phyloP scores from a whole-genome alignment of 1,140 invertebrate genomes.

The Leptopilina boulardi region DNA sequence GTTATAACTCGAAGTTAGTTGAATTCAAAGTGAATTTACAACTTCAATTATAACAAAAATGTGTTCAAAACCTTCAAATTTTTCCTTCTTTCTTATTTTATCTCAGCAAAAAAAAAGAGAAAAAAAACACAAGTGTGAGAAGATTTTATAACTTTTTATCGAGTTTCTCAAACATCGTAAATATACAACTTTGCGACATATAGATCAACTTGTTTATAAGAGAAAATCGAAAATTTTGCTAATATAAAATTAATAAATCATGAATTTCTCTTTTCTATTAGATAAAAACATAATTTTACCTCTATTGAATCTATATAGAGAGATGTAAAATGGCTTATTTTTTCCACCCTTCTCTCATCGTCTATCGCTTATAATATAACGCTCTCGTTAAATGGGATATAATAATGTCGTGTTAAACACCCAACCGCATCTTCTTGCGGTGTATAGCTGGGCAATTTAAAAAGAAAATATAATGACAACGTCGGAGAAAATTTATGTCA shows the following conservation, averaged over 20 bases:
- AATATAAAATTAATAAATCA: background rate
- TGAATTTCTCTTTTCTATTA: too few species aligned
- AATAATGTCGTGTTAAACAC: slow-evolving; percentile 28
- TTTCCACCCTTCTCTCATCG: background rate
- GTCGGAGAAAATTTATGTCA: slow-evolving; percentile 1
- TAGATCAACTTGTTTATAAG: too few species aligned
- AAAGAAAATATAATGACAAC: slow-evolving; percentile 19
- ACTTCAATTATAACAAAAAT: background rate
- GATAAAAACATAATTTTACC: background rate
- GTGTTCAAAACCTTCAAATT: background rate
- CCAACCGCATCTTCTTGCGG: slow-evolving; percentile 9
- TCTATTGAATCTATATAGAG: background rate
- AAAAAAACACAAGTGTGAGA: background rate
- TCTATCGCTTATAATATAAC: too few species aligned
- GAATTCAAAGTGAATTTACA: background rate
- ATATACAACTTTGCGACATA: background rate
- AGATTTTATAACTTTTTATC: slow-evolving; percentile 2
- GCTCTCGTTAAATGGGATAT: slow-evolving; percentile 8
- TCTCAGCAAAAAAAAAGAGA: background rate
- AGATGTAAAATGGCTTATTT: background rate
- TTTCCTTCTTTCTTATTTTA: background rate
- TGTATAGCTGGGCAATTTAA: slow-evolving; percentile 3
- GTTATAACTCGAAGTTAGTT: background rate
- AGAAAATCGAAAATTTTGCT: background rate
- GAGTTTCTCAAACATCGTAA: slow-evolving; percentile 7